A percentile compares a stretch with the other conserved stretches of the same genome.
Evolutionary conservation across 2,113 vertebrate species (phyloP).

Genomic region (Sebastes schlegelii): DNA sequence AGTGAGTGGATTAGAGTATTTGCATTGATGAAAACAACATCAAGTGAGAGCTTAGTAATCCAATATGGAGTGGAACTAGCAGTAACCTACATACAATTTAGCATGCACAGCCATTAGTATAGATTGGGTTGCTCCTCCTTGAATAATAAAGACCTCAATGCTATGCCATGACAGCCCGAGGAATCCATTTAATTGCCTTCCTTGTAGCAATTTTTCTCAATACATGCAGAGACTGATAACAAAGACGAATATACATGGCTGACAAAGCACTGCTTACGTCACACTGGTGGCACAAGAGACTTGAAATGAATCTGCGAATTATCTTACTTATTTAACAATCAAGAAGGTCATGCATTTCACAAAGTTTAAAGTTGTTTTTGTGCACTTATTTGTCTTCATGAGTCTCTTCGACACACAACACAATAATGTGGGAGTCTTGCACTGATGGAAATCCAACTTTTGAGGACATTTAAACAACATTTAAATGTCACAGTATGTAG

Average conservation of each 20-base stretch:
- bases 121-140: slow-evolving; percentile 36
- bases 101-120: slow-evolving; percentile 55
- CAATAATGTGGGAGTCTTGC: neutral
- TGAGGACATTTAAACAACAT: neutral
- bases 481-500: neutral
- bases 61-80: slow-evolving; percentile 35
- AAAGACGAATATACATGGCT: slow-evolving; percentile 16
- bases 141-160: slow-evolving; percentile 63
- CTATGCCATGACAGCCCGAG: slow-evolving; percentile 24
- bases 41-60: slow-evolving; percentile 35
- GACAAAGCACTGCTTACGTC: slow-evolving; percentile 14
- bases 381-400: neutral
- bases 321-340: neutral
- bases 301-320: neutral
- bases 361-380: neutral
- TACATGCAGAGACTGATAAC: slow-evolving; percentile 20
- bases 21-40: slow-evolving; percentile 30
- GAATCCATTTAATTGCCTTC: slow-evolving; percentile 49
- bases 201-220: slow-evolving; percentile 34
- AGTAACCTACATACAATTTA: slow-evolving; percentile 42
- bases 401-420: neutral
- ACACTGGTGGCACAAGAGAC: neutral
- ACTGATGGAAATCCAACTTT: neutral
- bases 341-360: neutral
- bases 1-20: slow-evolving; percentile 35